Conservation (phyloP, 2,797 vertebrate genomes). For the Mormyrops boulengeri region DNA sequence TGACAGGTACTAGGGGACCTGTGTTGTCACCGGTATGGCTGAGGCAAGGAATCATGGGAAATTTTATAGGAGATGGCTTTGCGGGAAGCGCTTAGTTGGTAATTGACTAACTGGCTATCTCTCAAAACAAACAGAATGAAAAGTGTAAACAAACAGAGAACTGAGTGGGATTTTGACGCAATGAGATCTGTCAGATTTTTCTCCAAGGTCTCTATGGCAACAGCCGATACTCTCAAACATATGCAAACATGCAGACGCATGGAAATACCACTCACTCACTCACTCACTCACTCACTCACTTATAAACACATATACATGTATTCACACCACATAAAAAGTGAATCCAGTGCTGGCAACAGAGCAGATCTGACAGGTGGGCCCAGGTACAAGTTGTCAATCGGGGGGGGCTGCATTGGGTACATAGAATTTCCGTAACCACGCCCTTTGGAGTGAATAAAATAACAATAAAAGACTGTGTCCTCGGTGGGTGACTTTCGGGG, state of each 20-base stretch:
- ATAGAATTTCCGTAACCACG: background rate
- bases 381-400: background rate
- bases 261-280: background rate
- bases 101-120: constrained; percentile 17
- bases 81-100: background rate
- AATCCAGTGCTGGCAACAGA: background rate
- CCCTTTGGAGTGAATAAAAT: background rate
- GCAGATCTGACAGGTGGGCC: background rate
- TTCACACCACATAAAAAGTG: background rate
- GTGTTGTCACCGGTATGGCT: background rate
- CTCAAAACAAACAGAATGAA: constrained; percentile 10
- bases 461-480: background rate
- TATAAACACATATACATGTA: background rate
- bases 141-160: constrained; percentile 14
- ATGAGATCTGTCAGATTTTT: constrained; percentile 10
- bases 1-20: background rate
- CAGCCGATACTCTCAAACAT: constrained; percentile 9
- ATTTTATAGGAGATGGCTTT: background rate
- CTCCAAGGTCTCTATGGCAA: constrained; percentile 15
- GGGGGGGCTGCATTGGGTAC: background rate
- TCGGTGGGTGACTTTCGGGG: background rate
- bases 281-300: background rate
- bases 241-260: background rate
- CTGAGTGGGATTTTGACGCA: background rate
- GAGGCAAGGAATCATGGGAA: background rate